Conservation (phyloP, 2,797 vertebrate species). For the Amblyopsis hoosieri region DNA sequence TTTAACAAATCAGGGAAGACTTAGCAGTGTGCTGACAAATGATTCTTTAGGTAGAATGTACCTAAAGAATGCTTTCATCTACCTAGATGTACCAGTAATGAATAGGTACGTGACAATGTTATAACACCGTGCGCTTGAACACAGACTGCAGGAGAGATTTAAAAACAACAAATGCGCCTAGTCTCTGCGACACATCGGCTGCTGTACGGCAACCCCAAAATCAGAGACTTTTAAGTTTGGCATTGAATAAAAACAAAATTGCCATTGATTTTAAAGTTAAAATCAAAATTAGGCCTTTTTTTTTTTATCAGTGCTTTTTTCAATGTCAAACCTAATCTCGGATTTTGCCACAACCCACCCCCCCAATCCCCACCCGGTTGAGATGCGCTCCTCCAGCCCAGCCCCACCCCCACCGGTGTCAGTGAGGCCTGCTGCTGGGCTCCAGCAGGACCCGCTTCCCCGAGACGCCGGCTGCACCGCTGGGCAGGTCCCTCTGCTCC, state of each 20-base stretch:
- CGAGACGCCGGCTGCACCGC: constrained; percentile 44
- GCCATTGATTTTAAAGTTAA: too few relatives aligned
- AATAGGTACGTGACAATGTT: constrained; percentile 9
- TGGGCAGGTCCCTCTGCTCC: constrained; percentile 75
- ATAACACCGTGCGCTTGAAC: constrained; percentile 19
- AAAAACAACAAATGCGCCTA: neutral
- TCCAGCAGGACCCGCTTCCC: constrained; percentile 90
- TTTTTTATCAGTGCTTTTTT: too few relatives aligned
- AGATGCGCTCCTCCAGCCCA: neutral
- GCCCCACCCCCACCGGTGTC: constrained; percentile 34
- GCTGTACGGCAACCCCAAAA: too few relatives aligned
- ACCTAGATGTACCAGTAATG: constrained; percentile 14
- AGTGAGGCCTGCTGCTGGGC: constrained; percentile 94
- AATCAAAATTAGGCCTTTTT: too few relatives aligned
- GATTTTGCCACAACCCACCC: too few relatives aligned
- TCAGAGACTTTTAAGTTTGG: too few relatives aligned
- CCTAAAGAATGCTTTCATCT: too few relatives aligned
- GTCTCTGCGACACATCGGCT: too few relatives aligned
- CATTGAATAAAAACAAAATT: too few relatives aligned
- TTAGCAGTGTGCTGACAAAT: neutral
- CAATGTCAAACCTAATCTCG: too few relatives aligned
- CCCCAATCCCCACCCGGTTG: too few relatives aligned
- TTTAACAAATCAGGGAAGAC: constrained; percentile 3
- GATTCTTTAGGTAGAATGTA: neutral
- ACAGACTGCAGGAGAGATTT: constrained; percentile 12